Evolutionary conservation across 1,140 invertebrate genomes (phyloP).

Genomic region (Centruroides sculpturatus): DNA sequence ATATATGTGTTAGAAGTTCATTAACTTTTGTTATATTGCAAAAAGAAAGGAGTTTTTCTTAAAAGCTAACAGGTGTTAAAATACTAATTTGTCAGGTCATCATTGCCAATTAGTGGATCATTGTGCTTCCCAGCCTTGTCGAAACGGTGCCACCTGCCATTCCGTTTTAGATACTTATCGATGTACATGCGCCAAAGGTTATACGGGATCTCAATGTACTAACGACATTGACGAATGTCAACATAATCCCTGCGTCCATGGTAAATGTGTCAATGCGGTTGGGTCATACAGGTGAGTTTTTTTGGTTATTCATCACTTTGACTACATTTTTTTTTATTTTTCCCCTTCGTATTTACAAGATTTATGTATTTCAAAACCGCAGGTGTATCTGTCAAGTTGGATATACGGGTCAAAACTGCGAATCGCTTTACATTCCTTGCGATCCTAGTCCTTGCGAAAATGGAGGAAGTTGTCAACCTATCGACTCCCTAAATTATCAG

Average conservation of each 20-base stretch:
- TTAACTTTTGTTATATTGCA: too few species aligned
- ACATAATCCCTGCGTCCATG: conserved; percentile 46
- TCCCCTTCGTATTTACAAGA: too few species aligned
- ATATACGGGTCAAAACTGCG: conserved; percentile 78
- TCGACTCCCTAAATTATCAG: conserved; percentile 61
- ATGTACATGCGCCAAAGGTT: conserved; percentile 84
- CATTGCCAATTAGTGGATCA: conserved; percentile 75
- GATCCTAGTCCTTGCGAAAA: conserved; percentile 77
- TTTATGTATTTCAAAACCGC: not conserved
- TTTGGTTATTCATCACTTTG: not conserved
- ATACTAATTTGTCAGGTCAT: conserved; percentile 22
- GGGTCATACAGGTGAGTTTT: conserved; percentile 14
- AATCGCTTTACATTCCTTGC: conserved; percentile 76
- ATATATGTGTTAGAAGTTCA: too few species aligned
- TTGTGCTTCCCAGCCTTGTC: conserved; percentile 59
- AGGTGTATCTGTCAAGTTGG: conserved; percentile 71
- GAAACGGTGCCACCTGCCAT: conserved; percentile 48
- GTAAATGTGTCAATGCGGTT: conserved; percentile 12
- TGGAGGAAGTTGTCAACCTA: conserved; percentile 60
- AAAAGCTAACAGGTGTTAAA: too few species aligned
- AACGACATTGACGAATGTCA: conserved; percentile 89
- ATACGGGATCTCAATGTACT: conserved; percentile 77
- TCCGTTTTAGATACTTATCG: conserved; percentile 34
- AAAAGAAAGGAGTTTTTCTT: too few species aligned
- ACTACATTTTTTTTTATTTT: too few species aligned